Evolutionary conservation across 2,888 invertebrate species (phyloP).

Genomic region (Chloromyia formosa): DNA sequence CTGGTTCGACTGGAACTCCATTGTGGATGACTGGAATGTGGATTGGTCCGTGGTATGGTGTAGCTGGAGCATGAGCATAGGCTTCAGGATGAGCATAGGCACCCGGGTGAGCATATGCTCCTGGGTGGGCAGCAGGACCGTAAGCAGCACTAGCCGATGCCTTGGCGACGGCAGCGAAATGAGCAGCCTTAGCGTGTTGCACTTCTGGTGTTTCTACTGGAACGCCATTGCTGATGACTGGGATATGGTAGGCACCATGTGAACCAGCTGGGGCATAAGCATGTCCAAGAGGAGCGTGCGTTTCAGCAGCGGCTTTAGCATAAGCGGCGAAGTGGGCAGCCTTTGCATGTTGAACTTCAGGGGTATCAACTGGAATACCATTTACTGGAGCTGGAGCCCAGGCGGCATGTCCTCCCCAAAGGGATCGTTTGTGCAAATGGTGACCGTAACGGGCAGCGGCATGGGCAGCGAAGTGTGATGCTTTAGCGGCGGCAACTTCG

Average conservation of each 20-base stretch:
- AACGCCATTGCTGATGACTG: constrained; percentile 64
- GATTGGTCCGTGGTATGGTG: constrained; percentile 60
- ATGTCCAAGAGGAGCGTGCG: constrained; percentile 47
- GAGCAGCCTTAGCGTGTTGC: constrained; percentile 63
- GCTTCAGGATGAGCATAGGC: constrained; percentile 26
- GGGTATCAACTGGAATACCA: constrained; percentile 66
- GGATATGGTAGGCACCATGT: constrained; percentile 59
- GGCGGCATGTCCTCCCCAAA: constrained; percentile 54
- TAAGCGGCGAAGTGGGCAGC: constrained; percentile 63
- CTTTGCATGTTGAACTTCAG: constrained; percentile 65
- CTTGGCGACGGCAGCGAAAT: constrained; percentile 61
- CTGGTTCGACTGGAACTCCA: constrained; percentile 66
- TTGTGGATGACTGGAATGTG: constrained; percentile 65
- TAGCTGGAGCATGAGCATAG: constrained; percentile 21
- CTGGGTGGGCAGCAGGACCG: constrained; percentile 31
- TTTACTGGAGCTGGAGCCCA: constrained; percentile 60
- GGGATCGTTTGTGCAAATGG: constrained; percentile 64
- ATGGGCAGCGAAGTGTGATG: constrained; percentile 66
- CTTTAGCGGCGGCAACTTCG: constrained; percentile 66
- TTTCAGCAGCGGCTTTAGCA: constrained; percentile 59
- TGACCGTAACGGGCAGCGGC: constrained; percentile 62
- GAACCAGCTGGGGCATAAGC: constrained; percentile 55
- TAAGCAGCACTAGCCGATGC: constrained; percentile 54
- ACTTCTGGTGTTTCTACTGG: constrained; percentile 67
- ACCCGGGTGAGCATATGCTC: constrained; percentile 5